phyloP scores from a whole-genome alignment of 2,888 invertebrate species.

The Pammene fasciana region DNA sequence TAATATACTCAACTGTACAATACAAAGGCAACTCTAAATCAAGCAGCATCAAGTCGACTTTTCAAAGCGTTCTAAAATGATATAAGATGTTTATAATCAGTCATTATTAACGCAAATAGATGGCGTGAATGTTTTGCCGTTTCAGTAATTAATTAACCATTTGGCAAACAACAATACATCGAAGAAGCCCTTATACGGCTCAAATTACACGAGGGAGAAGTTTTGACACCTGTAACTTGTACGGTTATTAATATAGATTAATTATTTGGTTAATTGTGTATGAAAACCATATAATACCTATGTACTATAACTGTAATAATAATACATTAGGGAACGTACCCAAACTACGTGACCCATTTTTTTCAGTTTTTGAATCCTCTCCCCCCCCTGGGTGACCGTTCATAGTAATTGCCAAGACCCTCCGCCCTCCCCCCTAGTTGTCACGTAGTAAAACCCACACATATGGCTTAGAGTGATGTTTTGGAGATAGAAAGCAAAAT shows the following conservation, averaged over 20 bases:
- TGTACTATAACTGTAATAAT: no score
- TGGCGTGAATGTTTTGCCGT: background rate
- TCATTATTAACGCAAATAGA: conserved; percentile 1
- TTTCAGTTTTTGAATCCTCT: no score
- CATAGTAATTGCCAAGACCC: no score
- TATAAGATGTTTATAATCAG: conserved; percentile 11
- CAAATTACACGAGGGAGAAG: background rate
- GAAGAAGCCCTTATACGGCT: background rate
- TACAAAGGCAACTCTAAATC: background rate
- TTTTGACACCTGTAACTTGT: background rate
- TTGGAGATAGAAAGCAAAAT: no score
- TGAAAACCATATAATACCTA: no score
- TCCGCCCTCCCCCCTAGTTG: no score
- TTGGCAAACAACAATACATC: conserved; percentile 19
- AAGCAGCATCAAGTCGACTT: background rate
- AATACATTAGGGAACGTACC: no score
- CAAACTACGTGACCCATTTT: no score
- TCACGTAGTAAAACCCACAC: no score
- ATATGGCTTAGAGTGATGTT: no score
- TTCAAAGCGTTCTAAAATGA: background rate
- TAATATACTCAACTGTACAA: background rate
- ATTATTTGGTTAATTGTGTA: conserved; percentile 1
- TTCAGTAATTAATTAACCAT: conserved; percentile 22
- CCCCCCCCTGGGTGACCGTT: no score
- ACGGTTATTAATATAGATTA: conserved; percentile 5